Percentiles rank a stretch among this genome's conserved stretches.
Evolutionary conservation across 2,888 invertebrate species (phyloP).

Genomic region (Asteroscopus sphinx): DNA sequence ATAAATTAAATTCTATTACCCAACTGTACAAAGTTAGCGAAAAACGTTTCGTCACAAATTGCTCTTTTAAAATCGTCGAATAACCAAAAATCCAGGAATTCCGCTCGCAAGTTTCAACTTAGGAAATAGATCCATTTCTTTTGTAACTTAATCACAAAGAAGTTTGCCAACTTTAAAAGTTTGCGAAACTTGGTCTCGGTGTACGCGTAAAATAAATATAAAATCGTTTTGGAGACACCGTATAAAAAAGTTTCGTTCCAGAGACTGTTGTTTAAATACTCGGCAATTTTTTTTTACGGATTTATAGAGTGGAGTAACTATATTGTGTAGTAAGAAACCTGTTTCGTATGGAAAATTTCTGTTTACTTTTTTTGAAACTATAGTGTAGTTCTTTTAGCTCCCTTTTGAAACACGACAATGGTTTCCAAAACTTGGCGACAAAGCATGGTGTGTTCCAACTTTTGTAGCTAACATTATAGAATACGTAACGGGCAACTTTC

Average conservation of each 20-base stretch:
- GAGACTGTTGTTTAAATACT: constrained; percentile 55
- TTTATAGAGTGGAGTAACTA: constrained; percentile 32
- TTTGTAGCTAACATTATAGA: constrained; percentile 38
- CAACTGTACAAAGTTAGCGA: constrained; percentile 40
- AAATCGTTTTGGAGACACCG: constrained; percentile 57
- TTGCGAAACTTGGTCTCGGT: constrained; percentile 61
- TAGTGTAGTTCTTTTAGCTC: constrained; percentile 1
- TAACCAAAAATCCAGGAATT: constrained; percentile 55
- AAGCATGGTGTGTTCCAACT: constrained; percentile 25
- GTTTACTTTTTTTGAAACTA: constrained; percentile 19
- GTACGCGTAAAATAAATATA: constrained; percentile 70
- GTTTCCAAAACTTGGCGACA: constrained; percentile 19
- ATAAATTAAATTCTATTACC: constrained; percentile 57
- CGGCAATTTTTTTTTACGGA: constrained; percentile 30
- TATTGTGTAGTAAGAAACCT: constrained; percentile 18
- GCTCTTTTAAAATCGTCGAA: constrained; percentile 53
- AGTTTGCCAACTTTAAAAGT: constrained; percentile 65
- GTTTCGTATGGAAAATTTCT: neutral
- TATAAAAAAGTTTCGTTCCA: constrained; percentile 46
- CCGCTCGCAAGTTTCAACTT: constrained; percentile 55
- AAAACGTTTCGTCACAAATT: constrained; percentile 54
- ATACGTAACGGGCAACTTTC: constrained; percentile 32
- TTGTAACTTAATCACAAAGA: constrained; percentile 70
- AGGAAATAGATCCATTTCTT: constrained; percentile 69
- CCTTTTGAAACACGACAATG: constrained; percentile 19